Evolutionary conservation across 2,888 invertebrate genomes (phyloP), one percentile per base, ranked within the genome.

Genomic region (Hirtodrosophila trivittata): DNA sequence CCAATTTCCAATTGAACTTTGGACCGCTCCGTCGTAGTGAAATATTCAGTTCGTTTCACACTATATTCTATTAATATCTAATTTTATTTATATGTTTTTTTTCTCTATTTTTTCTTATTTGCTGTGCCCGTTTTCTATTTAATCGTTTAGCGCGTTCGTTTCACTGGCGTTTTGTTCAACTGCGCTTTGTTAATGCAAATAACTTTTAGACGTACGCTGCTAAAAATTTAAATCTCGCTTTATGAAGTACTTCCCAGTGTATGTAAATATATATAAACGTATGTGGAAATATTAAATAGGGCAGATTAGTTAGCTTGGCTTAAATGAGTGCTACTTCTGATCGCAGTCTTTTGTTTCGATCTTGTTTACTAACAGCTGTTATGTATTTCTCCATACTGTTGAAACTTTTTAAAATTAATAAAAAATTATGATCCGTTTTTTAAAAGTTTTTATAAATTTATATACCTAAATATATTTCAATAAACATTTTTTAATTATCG

Each of bases 51-150:
- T 46, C 30, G 16, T 10, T 35, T 46, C 18, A 14, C 50, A 58
- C 43, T 35, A 10, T 63, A 46, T 52, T 65, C 84, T 77, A 77
- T 83, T 73, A 80, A 76, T 80, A 77, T 57, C 66, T 12, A 49
- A 64, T 66, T 77, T 66, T 71, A 49, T 46, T 35, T 47, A 26
- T 59, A 42, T 47, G 52, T 41, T 60, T 45, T 21, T 37, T 49
- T 37, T 32, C 46, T 54, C 26, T 49, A 25, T 41, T 41, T 37
- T 42, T 28, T 42, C 14, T 58, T 35, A 13, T 12, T 35, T n/a
- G 1, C n/a, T n/a, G 30, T 6, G 30, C 10, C 33, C 14, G 41
- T 49, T 50, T 51, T 57, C 50, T 43, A 46, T 51, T 52, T 60
- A 66, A 46, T 55, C 45, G 51, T 43, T 60, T 38, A 45, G 52